Evolutionary conservation across 2,888 invertebrate species (phyloP).

Genomic region (Podotricha telesiphe): DNA sequence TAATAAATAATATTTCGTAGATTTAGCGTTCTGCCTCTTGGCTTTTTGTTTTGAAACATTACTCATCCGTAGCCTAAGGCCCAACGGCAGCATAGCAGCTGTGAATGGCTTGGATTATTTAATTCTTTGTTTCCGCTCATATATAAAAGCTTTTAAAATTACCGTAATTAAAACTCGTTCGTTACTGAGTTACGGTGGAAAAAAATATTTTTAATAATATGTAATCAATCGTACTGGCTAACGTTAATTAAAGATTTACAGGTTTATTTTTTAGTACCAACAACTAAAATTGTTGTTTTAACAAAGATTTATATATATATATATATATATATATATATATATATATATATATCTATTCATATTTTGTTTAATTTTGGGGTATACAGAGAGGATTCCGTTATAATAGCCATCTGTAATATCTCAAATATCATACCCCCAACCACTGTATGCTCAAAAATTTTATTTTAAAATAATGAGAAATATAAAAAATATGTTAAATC

Average conservation of each 20-base stretch:
- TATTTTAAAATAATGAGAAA: too few relatives aligned
- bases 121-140: slow-evolving; percentile 23
- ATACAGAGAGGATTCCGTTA: too few relatives aligned
- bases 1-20: slow-evolving; percentile 15
- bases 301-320: background rate
- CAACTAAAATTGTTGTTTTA: background rate
- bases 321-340: too few relatives aligned
- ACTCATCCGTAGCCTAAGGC: slow-evolving; percentile 20
- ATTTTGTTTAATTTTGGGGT: too few relatives aligned
- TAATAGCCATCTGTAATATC: too few relatives aligned
- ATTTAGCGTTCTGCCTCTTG: slow-evolving; percentile 14
- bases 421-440: too few relatives aligned
- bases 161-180: slow-evolving; percentile 23
- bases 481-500: too few relatives aligned
- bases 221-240: slow-evolving; percentile 12
- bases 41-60: slow-evolving; percentile 17
- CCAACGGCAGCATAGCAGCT: slow-evolving; percentile 25
- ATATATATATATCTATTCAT: too few relatives aligned
- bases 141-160: slow-evolving; percentile 23
- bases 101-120: slow-evolving; percentile 19
- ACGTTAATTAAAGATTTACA: background rate
- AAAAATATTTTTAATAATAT: slow-evolving; percentile 22
- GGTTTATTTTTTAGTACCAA: background rate
- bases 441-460: too few relatives aligned
- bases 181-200: slow-evolving; percentile 13